These are phyloP conservation scores for Epizoanthus ramosus DNA, from an alignment of 92 coral and sea anemone genomes.

Conservation along the genomic window DNA sequence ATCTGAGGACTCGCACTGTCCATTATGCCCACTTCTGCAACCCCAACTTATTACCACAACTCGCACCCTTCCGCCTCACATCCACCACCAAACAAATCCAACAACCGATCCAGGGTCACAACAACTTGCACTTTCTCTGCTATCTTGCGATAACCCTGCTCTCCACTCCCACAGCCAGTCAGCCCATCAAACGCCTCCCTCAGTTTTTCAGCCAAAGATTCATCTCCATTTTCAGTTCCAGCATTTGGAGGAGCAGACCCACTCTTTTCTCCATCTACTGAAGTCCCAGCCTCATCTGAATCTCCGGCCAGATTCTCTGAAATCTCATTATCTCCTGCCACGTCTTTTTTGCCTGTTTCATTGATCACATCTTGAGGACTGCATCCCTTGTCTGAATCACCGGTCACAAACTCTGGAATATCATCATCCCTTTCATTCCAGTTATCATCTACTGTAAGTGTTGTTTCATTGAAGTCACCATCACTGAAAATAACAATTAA, in stretches of 20 bases:
- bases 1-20: conserved; percentile 11
- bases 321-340: not conserved
- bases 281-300: conserved; percentile 1
- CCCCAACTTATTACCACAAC: conserved; percentile 26
- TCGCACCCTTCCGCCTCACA: conserved; percentile 18
- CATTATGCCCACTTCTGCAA: conserved; percentile 30
- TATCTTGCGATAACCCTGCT: not conserved
- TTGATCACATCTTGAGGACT: conserved; percentile 6
- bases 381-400: conserved; percentile 8
- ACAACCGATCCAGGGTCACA: conserved; percentile 4
- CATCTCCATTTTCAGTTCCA: not conserved
- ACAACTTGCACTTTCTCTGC: conserved; percentile 5
- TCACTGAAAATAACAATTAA: conserved; percentile 14
- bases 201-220: conserved; percentile 6
- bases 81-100: conserved; percentile 9
- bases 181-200: conserved; percentile 7
- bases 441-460: conserved; percentile 21
- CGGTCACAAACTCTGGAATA: conserved; percentile 15
- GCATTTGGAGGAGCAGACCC: not conserved
- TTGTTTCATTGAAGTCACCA: conserved; percentile 21
- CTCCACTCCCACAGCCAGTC: not conserved
- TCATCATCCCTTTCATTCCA: conserved; percentile 14
- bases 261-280: conserved; percentile 8
- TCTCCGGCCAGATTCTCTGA: not conserved
- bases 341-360: not conserved